Conservation (phyloP, 2,113 vertebrate genomes). For the Prunella himalayana region DNA sequence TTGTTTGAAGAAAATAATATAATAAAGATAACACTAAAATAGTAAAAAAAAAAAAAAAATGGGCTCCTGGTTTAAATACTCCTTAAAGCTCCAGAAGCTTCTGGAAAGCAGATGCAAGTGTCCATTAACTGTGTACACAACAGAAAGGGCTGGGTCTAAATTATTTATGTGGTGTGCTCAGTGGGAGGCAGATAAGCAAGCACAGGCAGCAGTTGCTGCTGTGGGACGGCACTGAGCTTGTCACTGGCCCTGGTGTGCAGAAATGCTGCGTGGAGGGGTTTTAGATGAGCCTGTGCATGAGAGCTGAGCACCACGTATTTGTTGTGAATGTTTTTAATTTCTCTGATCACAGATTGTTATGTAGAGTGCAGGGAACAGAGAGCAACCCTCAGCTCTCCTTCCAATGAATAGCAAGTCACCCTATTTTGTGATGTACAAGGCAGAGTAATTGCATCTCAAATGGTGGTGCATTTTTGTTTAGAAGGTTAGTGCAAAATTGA, state of each 20-base stretch:
- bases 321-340: constrained; percentile 42
- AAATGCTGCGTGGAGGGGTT: background rate
- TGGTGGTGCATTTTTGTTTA: constrained; percentile 48
- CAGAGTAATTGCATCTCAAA: constrained; percentile 55
- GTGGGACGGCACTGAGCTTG: background rate
- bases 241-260: background rate
- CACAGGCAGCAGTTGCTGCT: background rate
- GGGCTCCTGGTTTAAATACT: background rate
- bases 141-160: background rate
- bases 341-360: constrained; percentile 34
- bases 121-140: background rate
- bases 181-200: background rate
- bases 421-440: constrained; percentile 37
- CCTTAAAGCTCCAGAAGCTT: background rate
- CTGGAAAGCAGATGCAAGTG: background rate
- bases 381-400: constrained; percentile 26
- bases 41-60: background rate
- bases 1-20: background rate
- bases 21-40: background rate
- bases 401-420: constrained; percentile 26
- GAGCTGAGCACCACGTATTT: background rate
- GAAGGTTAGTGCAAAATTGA: constrained; percentile 59
- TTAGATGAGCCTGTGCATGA: background rate
- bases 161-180: background rate
- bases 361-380: constrained; percentile 19